Evolutionary conservation across 2,113 vertebrate genomes (phyloP).

Genomic region (Elaphurus davidianus): DNA sequence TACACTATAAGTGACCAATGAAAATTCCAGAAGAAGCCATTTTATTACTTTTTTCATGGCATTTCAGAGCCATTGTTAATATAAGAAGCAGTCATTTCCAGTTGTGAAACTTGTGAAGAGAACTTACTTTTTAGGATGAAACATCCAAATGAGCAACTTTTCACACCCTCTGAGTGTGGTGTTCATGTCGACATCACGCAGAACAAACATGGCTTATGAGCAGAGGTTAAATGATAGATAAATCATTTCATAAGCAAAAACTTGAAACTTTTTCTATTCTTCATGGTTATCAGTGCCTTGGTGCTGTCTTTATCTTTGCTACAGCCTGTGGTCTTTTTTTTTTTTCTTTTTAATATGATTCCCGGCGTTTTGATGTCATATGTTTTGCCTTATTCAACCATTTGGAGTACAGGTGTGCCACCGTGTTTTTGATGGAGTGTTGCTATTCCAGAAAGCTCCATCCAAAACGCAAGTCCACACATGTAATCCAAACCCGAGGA

Average conservation of each 20-base stretch:
- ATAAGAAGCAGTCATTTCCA: slow-evolving; percentile 74
- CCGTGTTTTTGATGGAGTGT: slow-evolving; percentile 87
- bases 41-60: slow-evolving; percentile 44
- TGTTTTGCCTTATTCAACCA: slow-evolving; percentile 87
- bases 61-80: slow-evolving; percentile 61
- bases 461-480: slow-evolving; percentile 86
- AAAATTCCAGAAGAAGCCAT: slow-evolving; percentile 57
- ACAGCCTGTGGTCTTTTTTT: slow-evolving; percentile 60
- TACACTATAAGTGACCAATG: slow-evolving; percentile 15
- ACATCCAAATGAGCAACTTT: slow-evolving; percentile 73
- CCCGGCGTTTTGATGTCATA: slow-evolving; percentile 80
- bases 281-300: slow-evolving; percentile 69
- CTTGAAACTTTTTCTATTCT: slow-evolving; percentile 68
- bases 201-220: slow-evolving; percentile 80
- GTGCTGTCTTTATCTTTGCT: slow-evolving; percentile 79
- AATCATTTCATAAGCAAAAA: slow-evolving; percentile 78
- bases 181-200: slow-evolving; percentile 74
- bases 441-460: slow-evolving; percentile 85
- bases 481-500: slow-evolving; percentile 83
- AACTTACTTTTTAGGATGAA: slow-evolving; percentile 76
- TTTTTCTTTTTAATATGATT: slow-evolving; percentile 77
- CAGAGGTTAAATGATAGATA: slow-evolving; percentile 81
- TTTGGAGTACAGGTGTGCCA: slow-evolving; percentile 87
- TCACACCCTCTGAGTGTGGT: slow-evolving; percentile 66
- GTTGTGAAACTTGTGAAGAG: slow-evolving; percentile 71